Percentiles rank a stretch among this genome's conserved stretches.
phyloP scores from a whole-genome alignment of 2,888 invertebrate genomes.

The Ceriagrion tenellum region DNA sequence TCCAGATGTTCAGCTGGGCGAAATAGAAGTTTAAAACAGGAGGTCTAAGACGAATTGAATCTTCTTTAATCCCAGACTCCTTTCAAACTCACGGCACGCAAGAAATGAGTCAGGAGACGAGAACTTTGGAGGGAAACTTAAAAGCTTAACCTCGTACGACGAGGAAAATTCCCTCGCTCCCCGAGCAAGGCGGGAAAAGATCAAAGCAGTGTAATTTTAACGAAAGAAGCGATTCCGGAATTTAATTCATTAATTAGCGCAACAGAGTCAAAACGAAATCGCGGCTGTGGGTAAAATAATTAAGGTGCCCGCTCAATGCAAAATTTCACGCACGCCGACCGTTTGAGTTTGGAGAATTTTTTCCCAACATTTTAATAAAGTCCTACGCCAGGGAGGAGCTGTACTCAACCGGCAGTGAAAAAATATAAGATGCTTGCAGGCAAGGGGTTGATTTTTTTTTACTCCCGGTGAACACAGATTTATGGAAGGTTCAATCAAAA shows the following conservation, averaged over 20 bases:
- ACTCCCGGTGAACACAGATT: too few species aligned
- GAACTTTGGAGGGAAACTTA: background rate
- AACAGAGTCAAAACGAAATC: background rate
- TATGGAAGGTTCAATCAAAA: too few species aligned
- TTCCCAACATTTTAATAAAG: too few species aligned
- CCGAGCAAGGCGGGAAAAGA: background rate
- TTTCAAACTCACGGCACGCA: background rate
- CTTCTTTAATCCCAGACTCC: background rate
- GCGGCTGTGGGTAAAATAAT: background rate
- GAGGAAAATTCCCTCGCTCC: background rate
- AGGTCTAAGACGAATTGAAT: background rate
- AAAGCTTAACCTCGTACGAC: background rate
- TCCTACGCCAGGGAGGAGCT: too few species aligned
- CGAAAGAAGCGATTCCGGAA: background rate
- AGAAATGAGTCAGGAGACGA: background rate
- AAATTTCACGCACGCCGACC: background rate
- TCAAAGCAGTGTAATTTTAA: background rate
- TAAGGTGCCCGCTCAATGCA: background rate
- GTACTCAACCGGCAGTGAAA: too few species aligned
- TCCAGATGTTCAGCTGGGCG: background rate
- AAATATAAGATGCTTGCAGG: too few species aligned
- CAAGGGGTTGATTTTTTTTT: too few species aligned
- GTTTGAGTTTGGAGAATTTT: too few species aligned
- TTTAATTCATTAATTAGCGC: background rate
- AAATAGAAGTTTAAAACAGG: background rate